These are phyloP conservation scores for Cyprinodon brontotheroides DNA, from an alignment of 2,113 vertebrate species.

Conservation along the genomic window DNA sequence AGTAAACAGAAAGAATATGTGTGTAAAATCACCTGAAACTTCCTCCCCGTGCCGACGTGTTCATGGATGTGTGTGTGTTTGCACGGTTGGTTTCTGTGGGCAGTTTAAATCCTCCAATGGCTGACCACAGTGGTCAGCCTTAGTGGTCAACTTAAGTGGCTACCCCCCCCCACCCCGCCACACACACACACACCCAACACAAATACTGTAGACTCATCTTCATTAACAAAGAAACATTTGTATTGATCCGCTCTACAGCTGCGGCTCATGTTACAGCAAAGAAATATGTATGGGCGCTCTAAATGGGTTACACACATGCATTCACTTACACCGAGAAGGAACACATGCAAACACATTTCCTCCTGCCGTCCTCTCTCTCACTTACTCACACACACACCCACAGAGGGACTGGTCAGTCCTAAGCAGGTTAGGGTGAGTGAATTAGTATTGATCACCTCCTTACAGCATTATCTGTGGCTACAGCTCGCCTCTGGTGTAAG, in stretches of 20 bases:
- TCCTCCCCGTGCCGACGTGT: too few species aligned
- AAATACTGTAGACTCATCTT: slow-evolving; percentile 55
- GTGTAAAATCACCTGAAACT: too few species aligned
- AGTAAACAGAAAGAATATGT: too few species aligned
- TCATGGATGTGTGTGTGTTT: slow-evolving; percentile 23
- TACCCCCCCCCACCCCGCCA: slow-evolving; percentile 1
- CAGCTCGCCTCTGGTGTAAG: slow-evolving; percentile 59
- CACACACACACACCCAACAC: slow-evolving; percentile 30
- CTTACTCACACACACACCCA: slow-evolving; percentile 31
- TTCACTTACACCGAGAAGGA: slow-evolving; percentile 26
- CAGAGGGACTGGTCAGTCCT: slow-evolving; percentile 67
- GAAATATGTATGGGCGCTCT: slow-evolving; percentile 70
- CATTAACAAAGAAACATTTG: slow-evolving; percentile 76
- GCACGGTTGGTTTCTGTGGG: slow-evolving; percentile 44
- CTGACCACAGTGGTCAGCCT: slow-evolving; percentile 69
- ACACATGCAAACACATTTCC: slow-evolving; percentile 52
- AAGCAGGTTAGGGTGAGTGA: slow-evolving; percentile 69
- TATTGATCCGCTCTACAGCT: slow-evolving; percentile 69
- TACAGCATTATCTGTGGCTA: slow-evolving; percentile 67
- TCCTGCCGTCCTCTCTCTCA: slow-evolving; percentile 19
- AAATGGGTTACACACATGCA: slow-evolving; percentile 62
- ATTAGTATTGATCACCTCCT: slow-evolving; percentile 72
- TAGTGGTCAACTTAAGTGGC: slow-evolving; percentile 59
- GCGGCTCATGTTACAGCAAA: slow-evolving; percentile 66
- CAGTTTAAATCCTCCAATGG: slow-evolving; percentile 50